Base-by-base conservation (phyloP, 23 tunicate genomes). In the Botrylloides violaceus region DNA sequence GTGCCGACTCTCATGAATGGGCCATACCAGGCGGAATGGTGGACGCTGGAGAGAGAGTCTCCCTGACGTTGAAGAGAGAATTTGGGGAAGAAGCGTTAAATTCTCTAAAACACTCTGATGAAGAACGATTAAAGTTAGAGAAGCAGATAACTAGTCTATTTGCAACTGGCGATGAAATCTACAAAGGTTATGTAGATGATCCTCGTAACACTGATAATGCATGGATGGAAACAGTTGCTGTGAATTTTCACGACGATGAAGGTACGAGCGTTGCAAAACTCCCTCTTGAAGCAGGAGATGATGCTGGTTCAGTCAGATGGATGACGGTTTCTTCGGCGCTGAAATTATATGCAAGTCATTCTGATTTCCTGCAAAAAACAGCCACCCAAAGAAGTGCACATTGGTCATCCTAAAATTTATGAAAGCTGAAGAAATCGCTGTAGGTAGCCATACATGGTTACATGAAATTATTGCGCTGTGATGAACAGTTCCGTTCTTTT, bases 1-100 rank as follows among this genome's bases (percentile, higher is more conserved):
- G 98, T 31, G 86, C 66, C 27, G 92, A 93, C 53, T 43, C 59
- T 20, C 25, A 68, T 20, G 84, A 93, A 61, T 93, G 98, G 98
- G 98, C 98, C 18, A 81, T 93, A 68, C 98, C 98, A 0, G 98
- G 98, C 36, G 98, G 98, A 18, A 93, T 93, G 98, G 94, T 85
- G 27, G 98, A 93, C 57, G 77, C 87, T 4, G 73, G 81, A 59
- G 98, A 93, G 48, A 73, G 58, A 23, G 92, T 93, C 15, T 93
- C 98, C 12, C 36, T 66, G 15, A 93, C 98, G 1, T 73, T 93
- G 59, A 93, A 86, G 50, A 76, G 98, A 22, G 98, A 93, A 53
- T 93, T 93, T 61, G 89, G 94, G 3, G 98, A 93, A 36, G 98
- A 93, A 66, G 89, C 98, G 18, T 55, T 93, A 39, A 81, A 93